These are phyloP conservation scores for Otis tarda DNA, from an alignment of 2,113 vertebrate genomes.

Conservation along the genomic window DNA sequence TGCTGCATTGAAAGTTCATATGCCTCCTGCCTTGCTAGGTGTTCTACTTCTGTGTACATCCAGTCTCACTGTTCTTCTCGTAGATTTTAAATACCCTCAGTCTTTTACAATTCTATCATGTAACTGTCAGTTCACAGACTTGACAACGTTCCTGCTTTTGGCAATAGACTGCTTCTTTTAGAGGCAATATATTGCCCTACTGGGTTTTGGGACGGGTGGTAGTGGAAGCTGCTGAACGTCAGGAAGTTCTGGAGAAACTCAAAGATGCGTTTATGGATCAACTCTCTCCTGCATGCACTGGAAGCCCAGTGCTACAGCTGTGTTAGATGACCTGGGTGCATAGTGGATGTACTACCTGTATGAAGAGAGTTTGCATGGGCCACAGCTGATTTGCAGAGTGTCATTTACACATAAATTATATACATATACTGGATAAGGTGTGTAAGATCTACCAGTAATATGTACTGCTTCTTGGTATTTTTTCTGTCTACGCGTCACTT, in stretches of 20 bases:
- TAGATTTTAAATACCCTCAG: background rate
- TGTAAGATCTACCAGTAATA: background rate
- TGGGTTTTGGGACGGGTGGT: background rate
- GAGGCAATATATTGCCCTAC: background rate
- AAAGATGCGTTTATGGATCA: background rate
- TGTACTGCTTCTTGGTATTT: background rate
- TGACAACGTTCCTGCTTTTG: background rate
- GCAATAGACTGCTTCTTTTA: background rate
- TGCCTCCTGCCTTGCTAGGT: background rate
- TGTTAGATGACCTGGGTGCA: background rate
- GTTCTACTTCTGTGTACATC: background rate
- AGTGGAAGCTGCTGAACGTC: background rate
- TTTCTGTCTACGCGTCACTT: background rate
- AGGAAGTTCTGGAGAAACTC: background rate
- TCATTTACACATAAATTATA: background rate
- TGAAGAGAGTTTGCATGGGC: background rate
- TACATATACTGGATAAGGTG: background rate
- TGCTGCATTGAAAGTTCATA: background rate
- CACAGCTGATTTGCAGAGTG: background rate
- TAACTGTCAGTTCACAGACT: background rate
- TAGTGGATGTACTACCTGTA: background rate
- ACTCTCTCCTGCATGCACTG: background rate
- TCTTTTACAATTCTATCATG: background rate
- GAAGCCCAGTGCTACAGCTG: background rate
- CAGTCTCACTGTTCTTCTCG: background rate